These are phyloP conservation scores for Pholis gunnellus DNA, from an alignment of 2,113 vertebrate species.

Conservation along the genomic window DNA sequence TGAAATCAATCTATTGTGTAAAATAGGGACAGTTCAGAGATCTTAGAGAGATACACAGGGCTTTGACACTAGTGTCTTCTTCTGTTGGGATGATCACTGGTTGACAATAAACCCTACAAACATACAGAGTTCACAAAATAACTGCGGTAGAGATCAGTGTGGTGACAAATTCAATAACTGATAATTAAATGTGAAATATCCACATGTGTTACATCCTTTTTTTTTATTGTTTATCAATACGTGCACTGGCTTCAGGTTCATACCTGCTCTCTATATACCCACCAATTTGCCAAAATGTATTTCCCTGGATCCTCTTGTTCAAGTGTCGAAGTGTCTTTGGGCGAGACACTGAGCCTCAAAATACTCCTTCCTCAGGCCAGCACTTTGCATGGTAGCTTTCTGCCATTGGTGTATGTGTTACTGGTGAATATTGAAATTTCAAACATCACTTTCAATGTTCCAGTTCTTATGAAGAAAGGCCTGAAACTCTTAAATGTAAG, in stretches of 20 bases:
- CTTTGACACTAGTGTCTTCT: not conserved
- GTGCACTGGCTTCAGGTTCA: not conserved
- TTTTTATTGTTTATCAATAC: constrained; percentile 1
- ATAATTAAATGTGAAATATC: not conserved
- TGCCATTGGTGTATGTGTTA: not conserved
- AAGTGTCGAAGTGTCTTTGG: not conserved
- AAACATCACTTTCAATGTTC: not conserved
- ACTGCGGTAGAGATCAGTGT: not conserved
- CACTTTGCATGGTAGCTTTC: not conserved
- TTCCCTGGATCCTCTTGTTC: not conserved
- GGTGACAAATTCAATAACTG: not conserved
- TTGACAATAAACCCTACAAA: not conserved
- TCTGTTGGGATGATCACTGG: not conserved
- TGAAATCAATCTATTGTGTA: constrained; percentile 4
- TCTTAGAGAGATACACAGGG: not conserved
- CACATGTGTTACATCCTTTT: not conserved
- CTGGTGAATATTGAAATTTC: not conserved
- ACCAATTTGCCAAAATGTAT: not conserved
- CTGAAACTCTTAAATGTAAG: not conserved
- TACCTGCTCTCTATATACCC: not conserved
- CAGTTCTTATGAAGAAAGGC: not conserved
- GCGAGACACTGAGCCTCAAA: not conserved
- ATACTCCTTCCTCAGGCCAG: not conserved
- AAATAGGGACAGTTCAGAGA: not conserved
- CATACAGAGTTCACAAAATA: not conserved